Evolutionary conservation across 2,113 vertebrate genomes (phyloP).

Genomic region (Lucifuga dentata): DNA sequence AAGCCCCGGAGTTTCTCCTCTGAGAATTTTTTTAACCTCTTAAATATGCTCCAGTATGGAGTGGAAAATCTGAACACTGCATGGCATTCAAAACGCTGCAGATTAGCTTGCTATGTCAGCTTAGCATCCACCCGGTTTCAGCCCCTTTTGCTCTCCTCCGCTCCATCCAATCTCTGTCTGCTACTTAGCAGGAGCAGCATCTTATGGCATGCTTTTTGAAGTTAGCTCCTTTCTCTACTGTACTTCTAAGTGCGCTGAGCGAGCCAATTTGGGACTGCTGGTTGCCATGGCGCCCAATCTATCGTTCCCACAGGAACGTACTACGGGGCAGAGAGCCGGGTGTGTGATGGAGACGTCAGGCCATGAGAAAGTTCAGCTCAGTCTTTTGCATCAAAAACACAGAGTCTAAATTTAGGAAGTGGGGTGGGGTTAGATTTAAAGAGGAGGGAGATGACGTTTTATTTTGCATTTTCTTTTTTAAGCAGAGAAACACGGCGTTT

Average conservation of each 20-base stretch:
- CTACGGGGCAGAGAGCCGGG: slow-evolving; percentile 31
- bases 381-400: slow-evolving; percentile 50
- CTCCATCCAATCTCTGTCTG: slow-evolving; percentile 32
- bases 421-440: slow-evolving; percentile 54
- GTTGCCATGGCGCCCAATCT: slow-evolving; percentile 70
- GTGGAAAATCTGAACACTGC: slow-evolving; percentile 38
- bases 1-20: slow-evolving; percentile 38
- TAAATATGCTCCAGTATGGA: slow-evolving; percentile 40
- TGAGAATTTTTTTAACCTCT: slow-evolving; percentile 58
- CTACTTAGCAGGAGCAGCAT: slow-evolving; percentile 41
- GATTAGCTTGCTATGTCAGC: slow-evolving; percentile 71
- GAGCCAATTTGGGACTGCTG: slow-evolving; percentile 66
- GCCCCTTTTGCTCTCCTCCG: slow-evolving; percentile 41
- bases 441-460: slow-evolving; percentile 34
- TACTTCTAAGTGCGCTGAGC: slow-evolving; percentile 67
- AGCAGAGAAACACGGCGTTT: slow-evolving; percentile 23
- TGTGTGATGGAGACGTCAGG: slow-evolving; percentile 58
- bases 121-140: slow-evolving; percentile 63
- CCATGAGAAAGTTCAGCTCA: slow-evolving; percentile 80
- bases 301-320: slow-evolving; percentile 67
- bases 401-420: slow-evolving; percentile 59
- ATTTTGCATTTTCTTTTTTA: slow-evolving; percentile 54
- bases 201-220: slow-evolving; percentile 42
- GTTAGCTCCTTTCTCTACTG: slow-evolving; percentile 61
- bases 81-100: slow-evolving; percentile 54